Conservation (phyloP, 1,140 invertebrate species). For the Neotoxoptera formosana region DNA sequence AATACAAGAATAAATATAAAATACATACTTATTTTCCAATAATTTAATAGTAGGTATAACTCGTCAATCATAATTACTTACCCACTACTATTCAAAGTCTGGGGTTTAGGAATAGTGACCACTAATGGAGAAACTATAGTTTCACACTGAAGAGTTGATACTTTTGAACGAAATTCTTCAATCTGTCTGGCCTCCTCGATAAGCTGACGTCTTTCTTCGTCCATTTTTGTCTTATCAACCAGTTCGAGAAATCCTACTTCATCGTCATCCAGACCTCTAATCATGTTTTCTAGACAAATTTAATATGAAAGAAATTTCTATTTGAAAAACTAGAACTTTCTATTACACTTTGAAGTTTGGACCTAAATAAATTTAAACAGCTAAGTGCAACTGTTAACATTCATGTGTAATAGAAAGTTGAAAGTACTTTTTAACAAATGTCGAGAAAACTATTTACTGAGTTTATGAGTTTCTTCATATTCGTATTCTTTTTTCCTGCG, state of each 20-base stretch:
- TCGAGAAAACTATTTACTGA: slow-evolving; percentile 73
- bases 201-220: slow-evolving; percentile 80
- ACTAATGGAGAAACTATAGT: slow-evolving; percentile 65
- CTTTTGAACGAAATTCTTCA: slow-evolving; percentile 80
- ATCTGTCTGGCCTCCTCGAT: slow-evolving; percentile 83
- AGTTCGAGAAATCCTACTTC: slow-evolving; percentile 92
- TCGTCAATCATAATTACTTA: slow-evolving; percentile 60
- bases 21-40: slow-evolving; percentile 5
- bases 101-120: neutral
- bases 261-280: slow-evolving; percentile 93
- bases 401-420: neutral
- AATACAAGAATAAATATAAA: slow-evolving; percentile 54
- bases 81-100: slow-evolving; percentile 62
- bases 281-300: slow-evolving; percentile 83
- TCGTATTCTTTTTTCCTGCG: slow-evolving; percentile 89
- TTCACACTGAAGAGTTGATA: slow-evolving; percentile 81
- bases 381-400: neutral
- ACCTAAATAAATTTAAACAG: neutral
- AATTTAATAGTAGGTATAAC: slow-evolving; percentile 6
- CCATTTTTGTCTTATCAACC: slow-evolving; percentile 84
- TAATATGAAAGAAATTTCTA: neutral
- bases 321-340: neutral
- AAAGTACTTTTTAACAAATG: neutral
- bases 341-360: neutral
- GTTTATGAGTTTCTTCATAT: slow-evolving; percentile 92